phyloP scores from a whole-genome alignment of 2,888 invertebrate species.

The Eumacrocentrus americanus region DNA sequence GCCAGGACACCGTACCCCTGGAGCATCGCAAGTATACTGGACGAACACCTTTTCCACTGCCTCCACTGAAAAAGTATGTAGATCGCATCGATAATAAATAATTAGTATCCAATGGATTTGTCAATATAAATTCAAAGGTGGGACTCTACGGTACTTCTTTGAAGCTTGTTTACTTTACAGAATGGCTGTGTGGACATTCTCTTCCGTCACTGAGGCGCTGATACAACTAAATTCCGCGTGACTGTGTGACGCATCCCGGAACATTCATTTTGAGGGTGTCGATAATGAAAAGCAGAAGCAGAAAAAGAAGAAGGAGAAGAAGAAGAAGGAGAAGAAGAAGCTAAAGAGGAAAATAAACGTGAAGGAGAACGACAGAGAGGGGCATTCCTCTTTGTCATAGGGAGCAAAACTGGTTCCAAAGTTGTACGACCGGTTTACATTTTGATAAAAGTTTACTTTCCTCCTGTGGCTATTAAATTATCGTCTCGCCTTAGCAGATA shows the following conservation, averaged over 20 bases:
- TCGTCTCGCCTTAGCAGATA: constrained; percentile 36
- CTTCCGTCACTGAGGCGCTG: constrained; percentile 6
- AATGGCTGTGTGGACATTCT: constrained; percentile 1
- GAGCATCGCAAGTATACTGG: constrained; percentile 79
- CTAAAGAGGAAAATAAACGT: constrained; percentile 26
- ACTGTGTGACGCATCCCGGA: constrained; percentile 9
- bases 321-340: constrained; percentile 30
- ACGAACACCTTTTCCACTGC: constrained; percentile 70
- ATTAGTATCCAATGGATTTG: not conserved
- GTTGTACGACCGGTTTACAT: constrained; percentile 53
- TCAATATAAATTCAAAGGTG: not conserved
- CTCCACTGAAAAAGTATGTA: constrained; percentile 66
- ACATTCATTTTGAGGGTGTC: constrained; percentile 22
- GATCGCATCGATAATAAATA: not conserved
- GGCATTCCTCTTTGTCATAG: constrained; percentile 37
- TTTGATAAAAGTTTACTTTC: constrained; percentile 53
- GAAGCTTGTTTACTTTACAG: too few species aligned
- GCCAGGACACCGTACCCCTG: constrained; percentile 76
- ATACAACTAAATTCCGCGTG: constrained; percentile 5
- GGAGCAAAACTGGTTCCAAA: constrained; percentile 48
- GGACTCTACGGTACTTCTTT: too few species aligned
- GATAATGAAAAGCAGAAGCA: constrained; percentile 35
- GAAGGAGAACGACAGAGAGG: constrained; percentile 30
- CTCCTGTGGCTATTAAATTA: constrained; percentile 49
- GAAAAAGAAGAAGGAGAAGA: constrained; percentile 14